Evolutionary conservation across 30 jellyfish, hydroid and myxozoan genomes (phyloP).

Genomic region (Chrysaora quinquecirrha): DNA sequence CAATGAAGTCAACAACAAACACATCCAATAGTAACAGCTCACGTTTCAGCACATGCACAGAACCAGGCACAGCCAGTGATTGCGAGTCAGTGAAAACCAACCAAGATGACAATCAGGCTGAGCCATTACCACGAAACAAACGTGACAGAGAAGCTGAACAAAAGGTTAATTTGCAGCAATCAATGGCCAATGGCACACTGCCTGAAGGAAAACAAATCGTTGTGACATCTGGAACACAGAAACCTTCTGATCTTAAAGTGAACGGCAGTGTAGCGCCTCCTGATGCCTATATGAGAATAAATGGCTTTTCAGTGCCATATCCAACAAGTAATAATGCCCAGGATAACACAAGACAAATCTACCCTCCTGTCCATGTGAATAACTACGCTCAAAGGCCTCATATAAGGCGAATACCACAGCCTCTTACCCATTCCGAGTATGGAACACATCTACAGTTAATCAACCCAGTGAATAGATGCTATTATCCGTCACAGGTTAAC

Average conservation of each 20-base stretch:
- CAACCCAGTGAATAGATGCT: conserved; percentile 61
- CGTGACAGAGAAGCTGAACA: conserved; percentile 18
- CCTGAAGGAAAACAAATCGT: conserved; percentile 37
- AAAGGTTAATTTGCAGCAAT: conserved; percentile 30
- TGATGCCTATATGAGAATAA: conserved; percentile 33
- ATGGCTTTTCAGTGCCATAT: conserved; percentile 59
- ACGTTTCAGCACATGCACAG: conserved; percentile 72
- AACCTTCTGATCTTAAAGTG: conserved; percentile 29
- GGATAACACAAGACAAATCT: conserved; percentile 26
- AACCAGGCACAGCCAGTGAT: conserved; percentile 73
- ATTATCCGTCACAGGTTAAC: conserved; percentile 52
- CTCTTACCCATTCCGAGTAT: conserved; percentile 49
- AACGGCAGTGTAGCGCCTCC: conserved; percentile 27
- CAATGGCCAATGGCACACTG: conserved; percentile 19
- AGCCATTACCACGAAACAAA: conserved; percentile 6
- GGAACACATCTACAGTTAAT: conserved; percentile 57
- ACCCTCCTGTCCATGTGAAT: conserved; percentile 41
- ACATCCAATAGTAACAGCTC: conserved; percentile 74
- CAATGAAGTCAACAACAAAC: conserved; percentile 72
- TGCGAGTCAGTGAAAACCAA: conserved; percentile 47
- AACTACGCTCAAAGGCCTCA: conserved; percentile 49
- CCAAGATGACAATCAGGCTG: conserved; percentile 53
- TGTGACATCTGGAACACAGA: neutral
- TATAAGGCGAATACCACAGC: conserved; percentile 71
- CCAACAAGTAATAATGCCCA: conserved; percentile 10